Base-by-base conservation (phyloP, 1,140 invertebrate genomes). In the Samia ricini region DNA sequence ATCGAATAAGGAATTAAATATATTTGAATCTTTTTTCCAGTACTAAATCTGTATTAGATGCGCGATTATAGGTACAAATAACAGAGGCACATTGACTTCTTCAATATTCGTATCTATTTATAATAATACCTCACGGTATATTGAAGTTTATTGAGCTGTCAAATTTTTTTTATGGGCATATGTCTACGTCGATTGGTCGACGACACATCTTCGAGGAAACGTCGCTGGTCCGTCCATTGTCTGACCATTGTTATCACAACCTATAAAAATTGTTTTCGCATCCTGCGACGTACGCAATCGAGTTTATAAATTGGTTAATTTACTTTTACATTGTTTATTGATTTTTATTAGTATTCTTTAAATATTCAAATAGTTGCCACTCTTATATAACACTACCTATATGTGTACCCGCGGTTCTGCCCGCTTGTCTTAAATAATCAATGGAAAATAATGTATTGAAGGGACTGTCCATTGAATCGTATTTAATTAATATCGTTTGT, bases 241-340 rank as follows among this genome's bases (percentile, higher is more conserved):
- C 26, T 26, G 26, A 4, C 26, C 26, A 4, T 26, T 26, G 33
- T 42, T 42, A 42, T 42, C 33, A 15, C 12, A 21, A 57, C 63
- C 64, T 61, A 66, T 66, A 54, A 57, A 55, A 29, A 24, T 42
- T 22, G 24, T 2, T 42, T 54, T 29, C 7, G 33, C 49, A 66
- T 66, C 64, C 64, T 66, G 64, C 49, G 50, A 23, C 55, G 60
- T n/a, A 50, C 60, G 29, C 48, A 36, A 57, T 66, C 61, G 20
- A 52, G 64, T 33, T 61, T 66, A 55, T 66, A 66, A 66, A 66
- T 66, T 60, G 64, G 20, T 66, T 66, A 61, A 66, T 63, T 63
- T 55, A 2, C 52, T 22, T 12, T 10, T 52, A 52, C 22, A 42
- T 42, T 42, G 33, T 29, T 29, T 29, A n/a, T n/a, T n/a, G n/a